Evolutionary conservation across 2,113 vertebrate species (phyloP).

Genomic region (Tringa solitaria): DNA sequence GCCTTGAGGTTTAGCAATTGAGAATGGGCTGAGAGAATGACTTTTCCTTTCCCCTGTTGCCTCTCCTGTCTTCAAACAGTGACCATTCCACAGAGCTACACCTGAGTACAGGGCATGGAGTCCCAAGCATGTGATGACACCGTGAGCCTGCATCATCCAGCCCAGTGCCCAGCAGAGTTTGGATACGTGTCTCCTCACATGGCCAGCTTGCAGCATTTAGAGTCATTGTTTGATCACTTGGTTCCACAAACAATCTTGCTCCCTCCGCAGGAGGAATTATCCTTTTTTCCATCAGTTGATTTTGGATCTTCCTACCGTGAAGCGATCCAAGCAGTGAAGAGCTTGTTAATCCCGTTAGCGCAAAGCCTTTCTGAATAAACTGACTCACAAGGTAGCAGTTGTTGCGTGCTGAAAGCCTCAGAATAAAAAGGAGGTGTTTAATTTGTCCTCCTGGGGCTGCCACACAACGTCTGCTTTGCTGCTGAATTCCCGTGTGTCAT

Average conservation of each 20-base stretch:
- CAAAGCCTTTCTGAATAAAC: not conserved
- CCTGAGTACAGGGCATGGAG: not conserved
- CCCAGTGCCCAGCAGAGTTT: accelerated
- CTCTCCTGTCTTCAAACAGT: not conserved
- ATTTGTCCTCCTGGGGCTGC: not conserved
- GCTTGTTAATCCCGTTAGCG: not conserved
- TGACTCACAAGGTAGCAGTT: not conserved
- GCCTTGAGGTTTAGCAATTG: not conserved
- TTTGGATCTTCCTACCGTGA: constrained; percentile 9
- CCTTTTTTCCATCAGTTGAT: constrained; percentile 39
- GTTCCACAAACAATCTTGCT: constrained; percentile 45
- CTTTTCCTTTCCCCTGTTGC: not conserved
- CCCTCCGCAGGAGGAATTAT: not conserved
- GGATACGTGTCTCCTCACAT: not conserved
- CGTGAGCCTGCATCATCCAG: not conserved
- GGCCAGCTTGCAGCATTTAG: not conserved
- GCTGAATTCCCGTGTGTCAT: not conserved
- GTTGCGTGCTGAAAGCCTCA: not conserved
- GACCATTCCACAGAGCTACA: not conserved
- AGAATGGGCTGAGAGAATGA: not conserved
- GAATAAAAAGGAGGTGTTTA: not conserved
- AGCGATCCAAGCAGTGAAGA: not conserved
- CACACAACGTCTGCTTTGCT: not conserved
- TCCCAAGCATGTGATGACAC: accelerated
- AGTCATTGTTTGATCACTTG: not conserved